Base-by-base conservation (phyloP, 2,888 invertebrate species). In the Thyatira batis region DNA sequence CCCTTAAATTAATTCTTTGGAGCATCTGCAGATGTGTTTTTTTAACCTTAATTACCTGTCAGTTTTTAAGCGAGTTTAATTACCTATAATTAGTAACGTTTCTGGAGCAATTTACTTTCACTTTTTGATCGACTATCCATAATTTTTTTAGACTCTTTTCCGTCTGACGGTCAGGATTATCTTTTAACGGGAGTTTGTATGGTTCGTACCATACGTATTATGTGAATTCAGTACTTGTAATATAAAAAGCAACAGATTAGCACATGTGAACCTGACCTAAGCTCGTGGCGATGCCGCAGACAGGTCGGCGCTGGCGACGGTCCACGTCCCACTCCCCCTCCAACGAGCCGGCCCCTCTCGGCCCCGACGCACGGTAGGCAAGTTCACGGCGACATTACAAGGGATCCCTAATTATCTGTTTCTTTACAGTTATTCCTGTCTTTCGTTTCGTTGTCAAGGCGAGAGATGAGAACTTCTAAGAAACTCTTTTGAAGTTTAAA, bases 401-500 rank as follows among this genome's bases (percentile, higher is more conserved):
- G 23, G 45, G 13, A 27, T 27, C 27, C 27, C 27, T 48, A 27
- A 48, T 48, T 27, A 48, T 27, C 48, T n/a, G 39, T 23, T 21
- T 39, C 44, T 43, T 55, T 28, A 20, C 48, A 54, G 55, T 53
- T 65, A 64, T 63, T 64, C 57, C 52, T 48, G 60, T 64, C 57
- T 59, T 20, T 28, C 17, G 20, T 27, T 67, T 63, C 61, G 61
- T 55, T 64, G 69, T 61, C 68, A 63, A 65, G 64, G 58, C 65
- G 57, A 55, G 39, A 39, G 39, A 39, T 17, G 39, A 39, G 39
- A 57, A 56, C 46, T 73, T 71, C 71, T 56, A 53, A 64, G 67
- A 69, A 73, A 58, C 58, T 63, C 63, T 69, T 71, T 69, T 68
- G 67, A 72, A 65, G 67, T 62, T 57, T 49, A 51, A 57, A 67